These are phyloP conservation scores for Megaceryle alcyon DNA, from an alignment of 2,797 vertebrate species.

Conservation along the genomic window DNA sequence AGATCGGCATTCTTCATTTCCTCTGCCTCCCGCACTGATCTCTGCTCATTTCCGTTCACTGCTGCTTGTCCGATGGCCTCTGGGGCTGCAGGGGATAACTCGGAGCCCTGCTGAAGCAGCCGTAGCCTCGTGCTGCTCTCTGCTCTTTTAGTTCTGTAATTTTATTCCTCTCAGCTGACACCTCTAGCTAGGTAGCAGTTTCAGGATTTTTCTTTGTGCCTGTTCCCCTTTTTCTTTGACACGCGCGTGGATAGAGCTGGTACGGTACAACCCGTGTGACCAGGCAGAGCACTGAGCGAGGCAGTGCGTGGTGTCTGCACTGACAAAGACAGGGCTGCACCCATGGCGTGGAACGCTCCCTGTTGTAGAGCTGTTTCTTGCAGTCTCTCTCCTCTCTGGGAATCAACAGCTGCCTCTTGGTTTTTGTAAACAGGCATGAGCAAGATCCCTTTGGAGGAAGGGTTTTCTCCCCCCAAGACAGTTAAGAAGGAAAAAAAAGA, in stretches of 20 bases:
- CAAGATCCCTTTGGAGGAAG: background rate
- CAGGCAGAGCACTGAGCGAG: background rate
- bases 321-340: background rate
- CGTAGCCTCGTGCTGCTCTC: background rate
- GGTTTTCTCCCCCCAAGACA: too few relatives aligned
- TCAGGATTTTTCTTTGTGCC: background rate
- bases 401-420: background rate
- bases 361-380: background rate
- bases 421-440: background rate
- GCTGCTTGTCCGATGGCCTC: background rate
- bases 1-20: background rate
- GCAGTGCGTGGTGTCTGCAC: background rate
- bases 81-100: background rate
- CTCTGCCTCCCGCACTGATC: background rate
- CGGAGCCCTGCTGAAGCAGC: rapidly evolving
- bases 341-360: rapidly evolving
- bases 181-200: background rate
- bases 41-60: background rate
- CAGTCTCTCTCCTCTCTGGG: background rate
- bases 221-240: rapidly evolving
- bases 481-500: background rate
- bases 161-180: background rate
- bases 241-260: rapidly evolving
- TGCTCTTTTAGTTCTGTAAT: background rate
- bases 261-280: rapidly evolving